phyloP scores from a whole-genome alignment of 2,888 invertebrate genomes.

The Agrochola lychnidis region DNA sequence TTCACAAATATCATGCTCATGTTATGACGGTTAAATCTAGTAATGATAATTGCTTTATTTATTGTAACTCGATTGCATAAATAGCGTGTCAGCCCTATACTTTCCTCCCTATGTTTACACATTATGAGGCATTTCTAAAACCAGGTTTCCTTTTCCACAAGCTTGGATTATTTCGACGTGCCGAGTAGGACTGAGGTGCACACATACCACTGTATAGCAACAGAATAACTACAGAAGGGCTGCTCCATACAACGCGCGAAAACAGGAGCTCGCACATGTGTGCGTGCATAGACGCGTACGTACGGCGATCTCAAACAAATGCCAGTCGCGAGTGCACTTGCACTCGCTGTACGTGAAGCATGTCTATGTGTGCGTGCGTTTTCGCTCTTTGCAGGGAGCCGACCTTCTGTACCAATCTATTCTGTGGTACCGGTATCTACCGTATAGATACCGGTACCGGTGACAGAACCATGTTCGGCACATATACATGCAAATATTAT shows the following conservation, averaged over 20 bases:
- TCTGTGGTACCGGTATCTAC: conserved; percentile 4
- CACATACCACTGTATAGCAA: not conserved
- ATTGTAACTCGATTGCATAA: not conserved
- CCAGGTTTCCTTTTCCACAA: conserved; percentile 45
- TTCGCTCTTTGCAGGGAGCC: too few relatives aligned
- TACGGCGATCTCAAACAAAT: not conserved
- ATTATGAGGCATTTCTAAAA: conserved; percentile 43
- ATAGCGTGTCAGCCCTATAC: conserved; percentile 5
- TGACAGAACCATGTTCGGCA: conserved; percentile 30
- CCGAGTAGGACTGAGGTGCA: not conserved
- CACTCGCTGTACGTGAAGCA: not conserved
- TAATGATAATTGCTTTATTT: too few relatives aligned
- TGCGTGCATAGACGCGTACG: not conserved
- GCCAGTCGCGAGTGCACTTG: too few relatives aligned
- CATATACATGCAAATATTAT: conserved; percentile 59
- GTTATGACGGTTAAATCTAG: not conserved
- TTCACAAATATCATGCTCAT: not conserved
- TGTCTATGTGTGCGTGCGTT: not conserved
- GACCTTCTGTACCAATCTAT: conserved; percentile 13
- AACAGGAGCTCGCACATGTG: too few relatives aligned
- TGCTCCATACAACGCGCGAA: not conserved
- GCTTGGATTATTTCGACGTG: conserved; percentile 54
- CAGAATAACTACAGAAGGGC: not conserved
- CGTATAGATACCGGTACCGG: not conserved
- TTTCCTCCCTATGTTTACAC: conserved; percentile 28